Percentiles rank a stretch among this genome's conserved stretches.
These are phyloP conservation scores for Brachyhypopomus gauderio DNA, from an alignment of 2,113 vertebrate species.

Conservation along the genomic window DNA sequence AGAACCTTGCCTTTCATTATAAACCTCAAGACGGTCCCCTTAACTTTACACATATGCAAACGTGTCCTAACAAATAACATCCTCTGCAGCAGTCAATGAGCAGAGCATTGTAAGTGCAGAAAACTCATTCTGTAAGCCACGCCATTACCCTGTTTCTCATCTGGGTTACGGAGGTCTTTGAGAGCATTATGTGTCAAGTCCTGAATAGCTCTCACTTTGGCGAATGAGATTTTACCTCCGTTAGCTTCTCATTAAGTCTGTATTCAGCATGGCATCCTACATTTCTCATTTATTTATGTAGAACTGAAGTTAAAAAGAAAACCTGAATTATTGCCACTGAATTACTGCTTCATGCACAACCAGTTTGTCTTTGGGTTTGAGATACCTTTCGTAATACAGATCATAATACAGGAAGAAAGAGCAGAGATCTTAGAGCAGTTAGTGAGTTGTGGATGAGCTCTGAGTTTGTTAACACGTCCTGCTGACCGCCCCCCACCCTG, in stretches of 20 bases:
- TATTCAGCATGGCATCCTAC: background rate
- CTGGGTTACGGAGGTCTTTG: constrained; percentile 7
- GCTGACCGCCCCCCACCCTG: too few species aligned
- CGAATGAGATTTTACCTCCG: constrained; percentile 1
- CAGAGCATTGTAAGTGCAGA: constrained; percentile 36
- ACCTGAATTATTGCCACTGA: too few species aligned
- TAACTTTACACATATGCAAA: constrained; percentile 35
- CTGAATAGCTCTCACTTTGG: constrained; percentile 26
- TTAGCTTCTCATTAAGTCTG: background rate
- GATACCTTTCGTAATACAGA: too few species aligned
- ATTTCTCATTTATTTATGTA: background rate
- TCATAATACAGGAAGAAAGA: too few species aligned
- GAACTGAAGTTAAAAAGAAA: too few species aligned
- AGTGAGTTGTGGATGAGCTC: too few species aligned
- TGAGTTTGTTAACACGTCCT: background rate
- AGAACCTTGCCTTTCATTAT: constrained; percentile 53
- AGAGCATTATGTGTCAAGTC: background rate
- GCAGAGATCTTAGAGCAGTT: too few species aligned
- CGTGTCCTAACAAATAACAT: constrained; percentile 50
- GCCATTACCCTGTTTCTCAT: constrained; percentile 27
- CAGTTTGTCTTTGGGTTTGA: too few species aligned
- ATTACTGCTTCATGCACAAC: too few species aligned
- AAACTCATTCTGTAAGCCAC: constrained; percentile 20
- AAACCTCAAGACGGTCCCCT: constrained; percentile 61
- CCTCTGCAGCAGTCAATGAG: constrained; percentile 11